These are phyloP conservation scores for Mormyrops boulengeri DNA, from an alignment of 2,797 vertebrate genomes.

Conservation along the genomic window DNA sequence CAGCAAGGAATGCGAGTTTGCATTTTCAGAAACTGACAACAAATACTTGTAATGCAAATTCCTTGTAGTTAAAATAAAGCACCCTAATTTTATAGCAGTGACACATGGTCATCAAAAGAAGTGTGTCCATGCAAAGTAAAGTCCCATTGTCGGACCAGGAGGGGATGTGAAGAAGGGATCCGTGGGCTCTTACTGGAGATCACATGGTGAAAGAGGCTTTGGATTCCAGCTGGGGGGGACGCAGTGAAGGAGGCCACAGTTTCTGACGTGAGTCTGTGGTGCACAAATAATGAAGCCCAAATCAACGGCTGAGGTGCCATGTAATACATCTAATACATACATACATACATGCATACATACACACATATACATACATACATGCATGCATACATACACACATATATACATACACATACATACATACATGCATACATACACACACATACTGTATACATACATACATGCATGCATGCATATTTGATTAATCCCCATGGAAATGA, in stretches of 20 bases:
- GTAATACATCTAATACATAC: background rate
- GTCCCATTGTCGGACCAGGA: background rate
- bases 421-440: background rate
- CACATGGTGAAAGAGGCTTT: background rate
- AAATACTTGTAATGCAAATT: background rate
- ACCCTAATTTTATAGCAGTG: background rate
- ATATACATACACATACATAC: background rate
- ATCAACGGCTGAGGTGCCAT: background rate
- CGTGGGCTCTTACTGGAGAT: background rate
- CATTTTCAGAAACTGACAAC: background rate
- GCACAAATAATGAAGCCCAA: background rate
- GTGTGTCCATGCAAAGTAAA: background rate
- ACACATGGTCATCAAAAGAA: background rate
- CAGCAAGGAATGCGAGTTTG: background rate
- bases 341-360: background rate
- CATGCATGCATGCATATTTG: background rate
- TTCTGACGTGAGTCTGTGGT: background rate
- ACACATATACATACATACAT: background rate
- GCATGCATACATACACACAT: background rate
- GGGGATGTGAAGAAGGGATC: background rate
- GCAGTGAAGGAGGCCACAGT: background rate
- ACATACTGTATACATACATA: background rate
- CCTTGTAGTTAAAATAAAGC: background rate
- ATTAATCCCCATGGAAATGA: background rate
- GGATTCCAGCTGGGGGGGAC: background rate